Base-by-base conservation (phyloP, 2,888 invertebrate genomes). In the Chrysolina oricalcia region DNA sequence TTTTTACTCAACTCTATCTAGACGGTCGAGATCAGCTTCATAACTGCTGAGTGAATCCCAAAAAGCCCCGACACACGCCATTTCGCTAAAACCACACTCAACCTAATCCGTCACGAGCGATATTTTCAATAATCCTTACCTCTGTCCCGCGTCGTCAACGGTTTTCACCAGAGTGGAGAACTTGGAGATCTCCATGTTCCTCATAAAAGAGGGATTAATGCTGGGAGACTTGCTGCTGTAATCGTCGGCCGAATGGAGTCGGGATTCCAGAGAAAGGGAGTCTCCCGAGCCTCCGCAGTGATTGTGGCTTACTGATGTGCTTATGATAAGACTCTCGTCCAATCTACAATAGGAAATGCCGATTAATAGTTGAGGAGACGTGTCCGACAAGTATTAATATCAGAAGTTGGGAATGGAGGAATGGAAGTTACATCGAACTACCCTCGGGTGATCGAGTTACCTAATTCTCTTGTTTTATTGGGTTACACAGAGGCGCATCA, bases 321-420 rank as follows among this genome's bases (percentile, higher is more conserved):
- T 83, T 27, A 90, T 86, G 40, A 93, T 91, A 62, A 92, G 86
- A 64, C 91, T 91, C 85, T 94, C 93, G 82, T 93, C 93, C 85
- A 94, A 88, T 74, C 88, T 88, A 81, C 17, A 75, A 75, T 35
- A 8, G 17, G 40, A 41, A 64, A 40, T 27, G 27, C 10, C n/a
- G 23, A 17, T 59, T 59, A 23, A 59, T 59, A 59, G 59, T n/a
- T 50, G 50, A 19, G 19, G 50, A n/a, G 19, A 43, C 21, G 15
- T 21, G 53, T 15, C 4, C 5, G 53, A 53, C 53, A 23, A 53
- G 23, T 53, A 35, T 59, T 27, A 17, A 15, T 35, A 59, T 59
- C 59, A n/a, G 56, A 70, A 59, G 21, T 43, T 70, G 27, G 40
- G 40, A 62, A 43, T 46, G n/a, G 23, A 67, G 63, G 35, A 63